Evolutionary conservation across 2,113 vertebrate genomes (phyloP).

Genomic region (Sarotherodon lohbergeri): DNA sequence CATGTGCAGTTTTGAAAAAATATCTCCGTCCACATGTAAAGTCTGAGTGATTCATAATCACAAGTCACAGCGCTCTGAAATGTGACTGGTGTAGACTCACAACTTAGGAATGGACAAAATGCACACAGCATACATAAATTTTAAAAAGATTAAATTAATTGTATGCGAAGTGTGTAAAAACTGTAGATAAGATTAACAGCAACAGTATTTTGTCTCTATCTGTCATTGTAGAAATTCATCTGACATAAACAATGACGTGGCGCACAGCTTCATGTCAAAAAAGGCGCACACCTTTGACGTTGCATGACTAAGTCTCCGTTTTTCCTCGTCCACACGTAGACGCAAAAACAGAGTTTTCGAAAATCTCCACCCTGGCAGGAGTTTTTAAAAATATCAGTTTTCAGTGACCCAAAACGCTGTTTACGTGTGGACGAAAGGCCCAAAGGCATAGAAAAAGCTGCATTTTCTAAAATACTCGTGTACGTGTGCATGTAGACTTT

Average conservation of each 20-base stretch:
- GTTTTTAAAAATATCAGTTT: neutral
- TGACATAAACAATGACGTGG: neutral
- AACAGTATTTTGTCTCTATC: rapidly evolving
- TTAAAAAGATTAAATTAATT: neutral
- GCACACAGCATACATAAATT: neutral
- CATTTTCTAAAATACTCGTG: too few species aligned
- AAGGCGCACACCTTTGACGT: neutral
- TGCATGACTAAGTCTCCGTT: neutral
- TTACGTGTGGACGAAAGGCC: neutral
- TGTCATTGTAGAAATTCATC: neutral
- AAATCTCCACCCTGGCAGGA: neutral
- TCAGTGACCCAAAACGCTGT: rapidly evolving
- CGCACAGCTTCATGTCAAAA: rapidly evolving
- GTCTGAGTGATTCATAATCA: neutral
- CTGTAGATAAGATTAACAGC: neutral
- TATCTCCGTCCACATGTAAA: neutral
- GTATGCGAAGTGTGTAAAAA: too few species aligned
- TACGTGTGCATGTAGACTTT: neutral
- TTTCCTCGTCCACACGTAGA: neutral
- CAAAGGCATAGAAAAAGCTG: rapidly evolving
- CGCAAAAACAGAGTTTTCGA: rapidly evolving
- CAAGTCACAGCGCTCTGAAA: rapidly evolving
- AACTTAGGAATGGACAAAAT: neutral
- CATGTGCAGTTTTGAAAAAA: rapidly evolving
- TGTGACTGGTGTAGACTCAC: neutral